phyloP scores from a whole-genome alignment of 2,113 vertebrate genomes.

The Brachypteracias leptosomus region DNA sequence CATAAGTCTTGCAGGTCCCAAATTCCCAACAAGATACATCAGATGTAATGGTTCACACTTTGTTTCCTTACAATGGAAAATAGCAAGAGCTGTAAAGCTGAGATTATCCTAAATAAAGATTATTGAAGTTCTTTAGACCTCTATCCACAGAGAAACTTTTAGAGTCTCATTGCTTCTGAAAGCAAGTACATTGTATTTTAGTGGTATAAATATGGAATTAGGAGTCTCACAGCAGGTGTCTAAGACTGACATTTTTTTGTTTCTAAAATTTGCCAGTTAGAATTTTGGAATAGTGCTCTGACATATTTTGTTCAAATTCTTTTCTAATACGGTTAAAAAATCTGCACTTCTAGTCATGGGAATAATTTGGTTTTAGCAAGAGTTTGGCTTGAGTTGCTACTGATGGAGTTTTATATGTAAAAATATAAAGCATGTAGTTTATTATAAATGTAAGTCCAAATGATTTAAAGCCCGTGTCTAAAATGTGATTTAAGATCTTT shows the following conservation, averaged over 20 bases:
- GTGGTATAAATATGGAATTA: not conserved
- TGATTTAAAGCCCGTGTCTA: conserved; percentile 33
- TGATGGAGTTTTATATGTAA: conserved; percentile 13
- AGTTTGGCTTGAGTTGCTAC: conserved; percentile 4
- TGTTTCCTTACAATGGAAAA: conserved; percentile 20
- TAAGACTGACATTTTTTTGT: not conserved
- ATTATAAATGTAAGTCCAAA: conserved; percentile 38
- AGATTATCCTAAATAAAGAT: conserved; percentile 31
- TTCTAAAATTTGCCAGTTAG: not conserved
- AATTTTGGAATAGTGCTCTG: not conserved
- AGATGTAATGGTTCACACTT: not conserved
- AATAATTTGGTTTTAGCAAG: not conserved
- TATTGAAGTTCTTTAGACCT: not conserved
- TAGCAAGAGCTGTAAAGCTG: conserved; percentile 28
- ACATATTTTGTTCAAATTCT: conserved; percentile 13
- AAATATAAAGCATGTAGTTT: conserved; percentile 40
- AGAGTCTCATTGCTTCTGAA: not conserved
- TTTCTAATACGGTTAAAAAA: not conserved
- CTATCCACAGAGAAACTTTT: not conserved
- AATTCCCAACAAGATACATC: conserved; percentile 55
- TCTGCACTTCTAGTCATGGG: not conserved
- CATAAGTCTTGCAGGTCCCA: conserved; percentile 30
- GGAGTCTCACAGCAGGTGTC: not conserved
- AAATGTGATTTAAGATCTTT: conserved; percentile 28
- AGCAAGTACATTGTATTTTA: not conserved